Base-by-base conservation (phyloP, 1,140 invertebrate genomes). In the Gerris buenoi region DNA sequence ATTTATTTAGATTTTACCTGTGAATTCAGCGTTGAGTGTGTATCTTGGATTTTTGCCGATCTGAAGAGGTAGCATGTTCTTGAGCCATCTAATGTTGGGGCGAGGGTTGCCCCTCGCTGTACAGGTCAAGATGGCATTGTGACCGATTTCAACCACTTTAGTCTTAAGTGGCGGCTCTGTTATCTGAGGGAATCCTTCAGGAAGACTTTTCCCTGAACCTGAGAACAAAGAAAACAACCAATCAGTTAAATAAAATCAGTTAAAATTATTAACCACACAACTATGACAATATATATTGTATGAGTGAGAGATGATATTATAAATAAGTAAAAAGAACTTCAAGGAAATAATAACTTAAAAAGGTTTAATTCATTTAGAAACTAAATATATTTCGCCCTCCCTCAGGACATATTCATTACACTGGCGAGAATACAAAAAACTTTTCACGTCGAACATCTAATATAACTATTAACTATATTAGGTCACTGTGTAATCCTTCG, bases 81-180 rank as follows among this genome's bases (percentile, higher is more conserved):
- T 89, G 65, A 97, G 83, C 95, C 95, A 99, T 63, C 88, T 85
- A 69, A 97, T 90, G 73, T 83, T 86, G 1, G 94, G 93, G 10
- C 86, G 75, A 2, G 94, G 94, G 73, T 84, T 88, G 33, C 95
- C 95, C 23, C 83, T 83, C 18, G 93, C 94, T 65, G 87, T 83
- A 78, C 96, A 98, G 22, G 86, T 84, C 67, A 98, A 84, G 3
- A 92, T 83, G 0, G 93, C 88, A 25, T 86, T 91, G 77, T 93
- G 90, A n/a, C 92, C 93, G 71, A 93, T 92, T 80, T 99, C 96
- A 28, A 98, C 94, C 61, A 95, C 93, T 80, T 94, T 89, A 65
- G 84, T 84, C 22, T 86, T 88, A 5, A 25, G 3, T 28, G 82
- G 82, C 0, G 94, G 92, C 70, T 88, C 86, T 23, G 85, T 86